Evolutionary conservation across 2,888 invertebrate genomes (phyloP), one percentile per base, ranked within the genome.

Genomic region (Ligdia adustata): DNA sequence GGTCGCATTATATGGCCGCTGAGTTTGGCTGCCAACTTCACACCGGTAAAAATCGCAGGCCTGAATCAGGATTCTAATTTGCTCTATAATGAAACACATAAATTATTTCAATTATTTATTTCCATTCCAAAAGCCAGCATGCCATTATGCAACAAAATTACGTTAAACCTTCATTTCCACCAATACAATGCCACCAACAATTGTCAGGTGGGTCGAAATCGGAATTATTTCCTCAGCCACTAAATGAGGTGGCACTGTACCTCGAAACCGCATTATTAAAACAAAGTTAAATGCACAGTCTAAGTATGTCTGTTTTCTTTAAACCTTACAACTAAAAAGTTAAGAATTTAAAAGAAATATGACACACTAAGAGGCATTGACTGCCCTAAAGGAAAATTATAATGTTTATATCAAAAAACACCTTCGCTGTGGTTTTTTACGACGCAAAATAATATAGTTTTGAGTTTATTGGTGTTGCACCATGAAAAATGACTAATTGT

Each of bases 121-220:
- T 79, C 75, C 82, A 79, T 82, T 83, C 76, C 82, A 83, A 83
- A 89, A 85, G 81, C 86, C 82, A 86, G 81, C 86, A 85, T 82
- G 79, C 79, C 79, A 72, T 77, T 78, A 80, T 69, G 79, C 80
- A 80, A 79, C 56, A 72, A 62, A 70, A 70, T 4, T 74, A 76
- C 70, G 66, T 58, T 53, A 69, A 73, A 74, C 72, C 70, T 65
- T 69, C 72, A 69, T 62, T 37, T n/a, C 1, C 63, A 68, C 67
- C 66, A 77, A 75, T 72, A 72, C 37, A 37, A 26, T 37, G 15
- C 37, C 27, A 37, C 37, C 27, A 37, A 26, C 27, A n/a, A n/a
- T 11, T 26, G 11, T 26, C 2, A 26, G n/a, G 11, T 18, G 1
- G n/a, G 11, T 7, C 7, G 26, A 24, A 22, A 35, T 35, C 9